Conservation (phyloP, 2,888 invertebrate species). For the Phyllotreta striolata region DNA sequence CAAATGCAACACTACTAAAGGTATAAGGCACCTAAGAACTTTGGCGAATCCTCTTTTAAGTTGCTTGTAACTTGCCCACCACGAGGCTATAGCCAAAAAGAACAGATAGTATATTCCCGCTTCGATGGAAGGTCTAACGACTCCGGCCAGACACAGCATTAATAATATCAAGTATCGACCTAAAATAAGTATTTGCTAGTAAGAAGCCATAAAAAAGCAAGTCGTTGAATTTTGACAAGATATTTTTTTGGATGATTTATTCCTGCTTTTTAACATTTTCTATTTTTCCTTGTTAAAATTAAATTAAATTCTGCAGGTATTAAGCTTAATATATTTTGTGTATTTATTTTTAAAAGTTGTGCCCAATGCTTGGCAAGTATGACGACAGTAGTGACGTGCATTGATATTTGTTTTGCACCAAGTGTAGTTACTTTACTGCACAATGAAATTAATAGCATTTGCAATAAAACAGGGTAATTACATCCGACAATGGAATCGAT, state of each 20-base stretch:
- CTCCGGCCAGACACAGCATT: constrained; percentile 75
- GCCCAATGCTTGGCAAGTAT: too few relatives aligned
- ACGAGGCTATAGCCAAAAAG: constrained; percentile 85
- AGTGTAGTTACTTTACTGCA: constrained; percentile 18
- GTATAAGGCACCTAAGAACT: constrained; percentile 73
- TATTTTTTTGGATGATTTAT: too few relatives aligned
- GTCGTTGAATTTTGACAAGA: too few relatives aligned
- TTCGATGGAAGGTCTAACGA: constrained; percentile 82
- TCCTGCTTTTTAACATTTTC: too few relatives aligned
- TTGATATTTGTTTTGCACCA: too few relatives aligned
- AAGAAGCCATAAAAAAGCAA: too few relatives aligned
- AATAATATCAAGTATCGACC: constrained; percentile 73
- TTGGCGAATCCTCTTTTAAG: constrained; percentile 81
- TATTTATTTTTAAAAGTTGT: too few relatives aligned
- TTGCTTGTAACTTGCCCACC: constrained; percentile 84
- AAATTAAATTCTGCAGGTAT: too few relatives aligned
- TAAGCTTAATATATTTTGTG: too few relatives aligned
- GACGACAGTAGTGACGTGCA: too few relatives aligned
- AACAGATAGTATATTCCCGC: constrained; percentile 87
- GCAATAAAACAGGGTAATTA: not conserved
- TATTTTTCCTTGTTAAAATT: too few relatives aligned
- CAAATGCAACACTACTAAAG: constrained; percentile 80
- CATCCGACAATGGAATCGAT: too few relatives aligned
- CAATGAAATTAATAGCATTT: not conserved
- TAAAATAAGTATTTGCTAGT: constrained; percentile 59